Evolutionary conservation across 1,140 invertebrate genomes (phyloP), one percentile per base, ranked within the genome.

Genomic region (Samia ricini): DNA sequence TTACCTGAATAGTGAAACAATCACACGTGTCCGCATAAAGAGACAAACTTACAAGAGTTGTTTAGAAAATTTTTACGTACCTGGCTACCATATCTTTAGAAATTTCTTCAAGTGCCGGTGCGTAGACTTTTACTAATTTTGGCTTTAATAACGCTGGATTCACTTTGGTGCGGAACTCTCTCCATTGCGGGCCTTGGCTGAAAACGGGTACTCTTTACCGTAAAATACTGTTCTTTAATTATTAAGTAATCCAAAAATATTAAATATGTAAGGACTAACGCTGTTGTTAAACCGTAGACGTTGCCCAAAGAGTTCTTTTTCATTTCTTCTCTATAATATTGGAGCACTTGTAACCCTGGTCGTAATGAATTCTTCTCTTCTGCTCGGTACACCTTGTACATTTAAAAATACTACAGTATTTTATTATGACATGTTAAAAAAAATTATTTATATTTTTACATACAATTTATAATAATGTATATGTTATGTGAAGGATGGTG

Each of bases 71-170:
- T 24, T 20, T 52, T 20, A 29, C 42, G 15, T 80, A 85, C 85
- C 77, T 81, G 42, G 64, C 60, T 3, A 81, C 74, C 55, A 77
- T 69, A 33, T 88, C 85, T 21, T 74, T 59, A 15, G 82, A 75
- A 48, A 88, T 81, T 64, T 79, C 71, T 29, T 79, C 73, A 33
- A 88, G 66, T 8, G 52, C 69, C 23, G 81, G 81, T 18, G 78
- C 64, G 51, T 88, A 88, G 24, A 86, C 60, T 77, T 85, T 84
- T 0, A 88, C 75, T 12, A 88, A 56, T 67, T 88, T 85, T n/a
- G 75, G 74, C 65, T 85, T 86, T 18, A 88, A 61, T 49, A 88
- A 68, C 4, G 76, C 75, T 63, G 85, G 85, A 68, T 88, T 88
- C 0, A 88, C 85, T 71, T 88, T 88, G 1, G 82, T 82, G 15